phyloP scores from a whole-genome alignment of 2,113 vertebrate genomes.

The Pontoporia blainvillei region DNA sequence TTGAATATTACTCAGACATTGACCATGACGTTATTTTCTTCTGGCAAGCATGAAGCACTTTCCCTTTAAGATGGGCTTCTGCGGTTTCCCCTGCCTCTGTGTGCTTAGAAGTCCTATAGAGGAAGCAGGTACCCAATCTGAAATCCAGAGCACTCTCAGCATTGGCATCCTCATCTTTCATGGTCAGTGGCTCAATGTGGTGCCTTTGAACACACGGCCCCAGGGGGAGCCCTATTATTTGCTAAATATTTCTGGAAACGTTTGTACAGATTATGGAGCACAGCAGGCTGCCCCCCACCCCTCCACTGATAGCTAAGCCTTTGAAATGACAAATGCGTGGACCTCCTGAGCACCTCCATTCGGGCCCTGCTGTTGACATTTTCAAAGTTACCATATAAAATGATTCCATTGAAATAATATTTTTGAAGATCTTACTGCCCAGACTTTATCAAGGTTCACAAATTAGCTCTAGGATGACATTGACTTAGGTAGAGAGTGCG shows the following conservation, averaged over 20 bases:
- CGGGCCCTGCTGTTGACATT: slow-evolving; percentile 64
- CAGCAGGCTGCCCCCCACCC: slow-evolving; percentile 7
- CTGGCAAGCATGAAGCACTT: not conserved
- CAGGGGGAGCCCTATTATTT: slow-evolving; percentile 65
- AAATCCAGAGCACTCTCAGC: not conserved
- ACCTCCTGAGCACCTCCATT: slow-evolving; percentile 4
- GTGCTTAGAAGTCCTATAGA: slow-evolving; percentile 16
- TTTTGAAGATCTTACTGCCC: slow-evolving; percentile 50
- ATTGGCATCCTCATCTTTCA: slow-evolving; percentile 33
- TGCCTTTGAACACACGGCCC: slow-evolving; percentile 47
- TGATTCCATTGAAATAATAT: slow-evolving; percentile 51
- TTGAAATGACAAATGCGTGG: slow-evolving; percentile 62
- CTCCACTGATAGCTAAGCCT: slow-evolving; percentile 49
- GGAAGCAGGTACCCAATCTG: not conserved
- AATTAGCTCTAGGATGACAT: slow-evolving; percentile 53
- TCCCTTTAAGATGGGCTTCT: slow-evolving; percentile 26
- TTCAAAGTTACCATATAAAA: slow-evolving; percentile 68
- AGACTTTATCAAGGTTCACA: slow-evolving; percentile 45
- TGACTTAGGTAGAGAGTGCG: slow-evolving; percentile 11
- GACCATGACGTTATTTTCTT: slow-evolving; percentile 37
- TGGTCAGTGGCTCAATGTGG: slow-evolving; percentile 45
- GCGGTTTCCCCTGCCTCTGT: not conserved
- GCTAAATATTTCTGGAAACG: slow-evolving; percentile 70
- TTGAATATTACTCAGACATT: slow-evolving; percentile 53
- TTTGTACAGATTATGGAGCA: slow-evolving; percentile 53